Evolutionary conservation across 2,797 vertebrate genomes (phyloP).

Genomic region (Botia kubotai): DNA sequence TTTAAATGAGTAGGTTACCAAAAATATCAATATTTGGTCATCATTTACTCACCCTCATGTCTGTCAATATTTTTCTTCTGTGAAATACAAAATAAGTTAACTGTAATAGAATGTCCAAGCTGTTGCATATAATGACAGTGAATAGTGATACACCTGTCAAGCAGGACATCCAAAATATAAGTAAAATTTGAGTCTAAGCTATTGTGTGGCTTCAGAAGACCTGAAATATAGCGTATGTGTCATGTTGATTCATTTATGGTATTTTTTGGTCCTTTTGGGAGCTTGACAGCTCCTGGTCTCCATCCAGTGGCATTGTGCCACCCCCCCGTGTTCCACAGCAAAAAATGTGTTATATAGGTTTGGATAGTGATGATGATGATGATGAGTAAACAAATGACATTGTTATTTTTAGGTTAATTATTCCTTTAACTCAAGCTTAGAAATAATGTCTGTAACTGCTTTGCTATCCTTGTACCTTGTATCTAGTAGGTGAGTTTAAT

Average conservation of each 20-base stretch:
- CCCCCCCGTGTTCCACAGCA: too few relatives aligned
- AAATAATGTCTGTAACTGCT: not conserved
- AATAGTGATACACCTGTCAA: not conserved
- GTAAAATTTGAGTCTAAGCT: not conserved
- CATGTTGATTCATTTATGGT: not conserved
- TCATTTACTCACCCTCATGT: not conserved
- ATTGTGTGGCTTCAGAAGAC: not conserved
- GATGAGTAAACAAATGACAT: not conserved
- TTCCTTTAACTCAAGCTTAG: not conserved
- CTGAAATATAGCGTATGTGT: too few relatives aligned
- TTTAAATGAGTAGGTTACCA: not conserved
- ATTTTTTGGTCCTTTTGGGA: not conserved
- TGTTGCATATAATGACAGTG: not conserved
- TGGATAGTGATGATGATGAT: too few relatives aligned
- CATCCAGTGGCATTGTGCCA: not conserved
- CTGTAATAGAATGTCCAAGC: not conserved
- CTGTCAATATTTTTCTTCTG: not conserved
- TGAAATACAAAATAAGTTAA: not conserved
- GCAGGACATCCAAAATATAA: too few relatives aligned
- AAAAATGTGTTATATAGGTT: not conserved
- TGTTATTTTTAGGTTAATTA: not conserved
- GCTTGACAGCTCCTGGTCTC: not conserved
- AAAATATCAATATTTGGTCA: not conserved
- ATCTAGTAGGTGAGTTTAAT: not conserved
- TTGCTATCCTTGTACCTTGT: not conserved